Percentiles rank a stretch among this genome's conserved stretches.
phyloP scores from a whole-genome alignment of 2,888 invertebrate species.

The Rhagium mordax region DNA sequence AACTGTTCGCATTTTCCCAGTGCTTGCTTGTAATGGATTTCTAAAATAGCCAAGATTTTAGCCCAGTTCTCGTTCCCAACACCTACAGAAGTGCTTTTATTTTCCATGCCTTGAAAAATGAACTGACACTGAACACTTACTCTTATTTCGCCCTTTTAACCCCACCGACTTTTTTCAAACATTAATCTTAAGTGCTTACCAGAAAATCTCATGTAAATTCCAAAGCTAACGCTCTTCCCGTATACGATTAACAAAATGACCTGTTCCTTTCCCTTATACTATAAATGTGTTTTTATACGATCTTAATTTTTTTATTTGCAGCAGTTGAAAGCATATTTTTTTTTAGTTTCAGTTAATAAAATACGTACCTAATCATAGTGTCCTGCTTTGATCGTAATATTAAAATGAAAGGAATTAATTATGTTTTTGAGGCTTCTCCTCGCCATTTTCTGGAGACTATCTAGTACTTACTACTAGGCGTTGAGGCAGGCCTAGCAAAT shows the following conservation, averaged over 20 bases:
- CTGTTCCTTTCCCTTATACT: neutral
- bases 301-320: neutral
- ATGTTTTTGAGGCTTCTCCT: no score
- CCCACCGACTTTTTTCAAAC: constrained; percentile 54
- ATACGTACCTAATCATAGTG: no score
- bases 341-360: neutral
- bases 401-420: no score
- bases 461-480: no score
- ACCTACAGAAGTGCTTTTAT: constrained; percentile 35
- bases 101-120: constrained; percentile 56
- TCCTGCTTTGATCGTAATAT: no score
- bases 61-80: constrained; percentile 22
- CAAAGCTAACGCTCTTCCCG: constrained; percentile 14
- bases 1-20: neutral
- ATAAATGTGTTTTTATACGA: neutral
- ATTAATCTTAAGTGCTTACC: constrained; percentile 57
- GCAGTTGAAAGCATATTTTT: neutral
- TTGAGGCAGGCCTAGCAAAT: no score
- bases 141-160: constrained; percentile 59
- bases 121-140: constrained; percentile 58
- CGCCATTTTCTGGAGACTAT: no score
- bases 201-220: constrained; percentile 55
- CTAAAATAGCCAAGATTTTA: constrained; percentile 25
- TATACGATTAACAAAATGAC: constrained; percentile 18
- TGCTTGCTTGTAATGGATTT: constrained; percentile 23